Base-by-base conservation (phyloP, 2,888 invertebrate species). In the Pristionchus entomophagus region DNA sequence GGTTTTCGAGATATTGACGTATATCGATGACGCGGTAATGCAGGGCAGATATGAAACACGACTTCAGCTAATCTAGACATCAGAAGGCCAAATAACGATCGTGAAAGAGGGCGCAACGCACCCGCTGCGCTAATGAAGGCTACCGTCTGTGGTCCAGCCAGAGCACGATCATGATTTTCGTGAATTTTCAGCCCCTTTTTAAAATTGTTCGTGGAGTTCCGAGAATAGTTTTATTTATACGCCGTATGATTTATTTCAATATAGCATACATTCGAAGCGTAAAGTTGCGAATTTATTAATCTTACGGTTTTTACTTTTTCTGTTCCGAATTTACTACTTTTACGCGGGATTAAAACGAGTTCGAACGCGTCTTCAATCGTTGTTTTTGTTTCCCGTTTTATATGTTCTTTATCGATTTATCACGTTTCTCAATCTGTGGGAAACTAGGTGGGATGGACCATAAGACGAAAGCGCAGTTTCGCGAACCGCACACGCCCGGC, bases 51-150 rank as follows among this genome's bases (percentile, higher is more conserved):
- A 32, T 35, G 14, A 14, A 35, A 65, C 22, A 35, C 6, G 35
- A 65, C 14, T 35, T 12, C 14, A 17, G 32, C 2, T 32, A 65
- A 65, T 65, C 65, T n/a, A 65, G 65, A 32, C 32, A 35, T 65
- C 65, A 35, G 65, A 35, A 65, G 14, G 65, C 12, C 65, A 65
- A 65, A 65, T 65, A 65, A 65, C 65, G 65, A 65, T 65, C 65
- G 29, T 65, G 65, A 65, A 32, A 35, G 32, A 65, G 65, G 8
- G 56, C 56, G 56, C 56, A 56, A 14, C 56, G 8, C 56, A 14
- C 56, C 45, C 45, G 45, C 45, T 45, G 6, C 14, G 45, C 45
- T 45, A 45, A 22, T 56, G n/a, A 14, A 22, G 5, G 19, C 17
- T 17, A 56, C 22, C 56, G 56, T 56, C 17, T 14, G n/a, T n/a